A percentile compares a stretch with the other conserved stretches of the same genome.
Conservation (phyloP, 2,888 invertebrate species). For the Microplitis deprimator region DNA sequence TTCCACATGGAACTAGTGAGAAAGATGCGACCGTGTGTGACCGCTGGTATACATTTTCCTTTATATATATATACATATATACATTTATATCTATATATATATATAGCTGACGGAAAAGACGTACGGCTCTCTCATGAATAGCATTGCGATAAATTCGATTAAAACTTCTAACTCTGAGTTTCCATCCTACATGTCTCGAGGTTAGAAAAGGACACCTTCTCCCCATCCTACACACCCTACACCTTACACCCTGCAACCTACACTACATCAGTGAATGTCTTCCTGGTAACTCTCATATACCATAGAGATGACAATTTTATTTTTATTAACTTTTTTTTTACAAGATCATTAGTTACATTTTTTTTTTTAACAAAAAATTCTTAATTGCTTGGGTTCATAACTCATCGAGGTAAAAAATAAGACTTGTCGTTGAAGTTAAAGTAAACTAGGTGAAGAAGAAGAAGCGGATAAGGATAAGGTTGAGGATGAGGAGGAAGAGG, state of each 20-base stretch:
- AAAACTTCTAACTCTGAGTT: slow-evolving; percentile 66
- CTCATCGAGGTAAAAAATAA: slow-evolving; percentile 59
- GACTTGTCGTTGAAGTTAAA: slow-evolving; percentile 46
- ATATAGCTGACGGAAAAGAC: slow-evolving; percentile 65
- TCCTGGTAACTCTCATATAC: not conserved
- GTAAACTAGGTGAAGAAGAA: slow-evolving; percentile 40
- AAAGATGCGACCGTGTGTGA: slow-evolving; percentile 46
- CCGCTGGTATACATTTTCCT: slow-evolving; percentile 45
- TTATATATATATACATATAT: slow-evolving; percentile 13
- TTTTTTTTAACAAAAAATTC: slow-evolving; percentile 13
- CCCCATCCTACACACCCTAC: slow-evolving; percentile 34
- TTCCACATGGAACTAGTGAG: slow-evolving; percentile 16
- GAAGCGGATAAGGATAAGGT: slow-evolving; percentile 30
- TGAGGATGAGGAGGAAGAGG: slow-evolving; percentile 13
- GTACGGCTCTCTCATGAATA: slow-evolving; percentile 69
- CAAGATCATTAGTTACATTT: not conserved
- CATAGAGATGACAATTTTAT: not conserved
- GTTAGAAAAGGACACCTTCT: not conserved
- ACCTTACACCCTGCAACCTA: not conserved
- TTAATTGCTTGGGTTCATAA: slow-evolving; percentile 65
- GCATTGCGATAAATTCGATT: slow-evolving; percentile 70
- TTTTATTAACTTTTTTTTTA: not conserved
- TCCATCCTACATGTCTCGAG: slow-evolving; percentile 46
- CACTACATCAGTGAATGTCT: slow-evolving; percentile 4
- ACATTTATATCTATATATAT: slow-evolving; percentile 29